Percentiles rank a stretch among this genome's conserved stretches.
These are phyloP conservation scores for Hipposideros armiger DNA, from an alignment of 2,113 vertebrate genomes.

Conservation along the genomic window DNA sequence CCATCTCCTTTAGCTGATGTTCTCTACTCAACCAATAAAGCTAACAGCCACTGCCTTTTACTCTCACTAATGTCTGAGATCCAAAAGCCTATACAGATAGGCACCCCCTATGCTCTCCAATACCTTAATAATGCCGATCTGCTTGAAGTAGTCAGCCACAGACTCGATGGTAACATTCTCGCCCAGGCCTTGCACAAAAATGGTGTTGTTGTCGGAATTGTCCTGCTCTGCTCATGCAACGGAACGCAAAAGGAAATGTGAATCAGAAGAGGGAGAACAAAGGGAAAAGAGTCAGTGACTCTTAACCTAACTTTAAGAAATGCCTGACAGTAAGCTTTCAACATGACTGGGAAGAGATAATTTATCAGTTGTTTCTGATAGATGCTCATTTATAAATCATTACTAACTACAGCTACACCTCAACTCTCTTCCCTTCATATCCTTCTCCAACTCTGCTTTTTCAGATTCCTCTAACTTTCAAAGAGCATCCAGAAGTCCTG, in stretches of 20 bases:
- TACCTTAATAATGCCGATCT: constrained; percentile 97
- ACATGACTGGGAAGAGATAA: not conserved
- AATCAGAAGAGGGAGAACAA: constrained; percentile 19
- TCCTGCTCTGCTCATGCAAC: constrained; percentile 90
- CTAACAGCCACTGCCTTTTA: not conserved
- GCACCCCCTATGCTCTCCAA: not conserved
- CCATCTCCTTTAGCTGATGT: not conserved
- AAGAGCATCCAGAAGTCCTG: not conserved
- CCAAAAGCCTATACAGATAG: not conserved
- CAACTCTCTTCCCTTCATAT: not conserved
- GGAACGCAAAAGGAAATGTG: not conserved
- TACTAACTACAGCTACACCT: not conserved
- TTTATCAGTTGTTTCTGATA: not conserved
- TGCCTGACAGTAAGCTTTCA: not conserved
- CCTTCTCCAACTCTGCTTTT: not conserved
- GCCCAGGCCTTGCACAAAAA: constrained; percentile 95
- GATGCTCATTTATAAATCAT: not conserved
- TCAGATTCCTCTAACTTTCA: not conserved
- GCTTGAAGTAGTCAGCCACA: constrained; percentile 95
- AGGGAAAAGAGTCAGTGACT: not conserved
- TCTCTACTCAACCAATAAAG: not conserved
- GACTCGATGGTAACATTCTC: constrained; percentile 94
- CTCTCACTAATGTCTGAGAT: not conserved
- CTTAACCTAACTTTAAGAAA: not conserved
- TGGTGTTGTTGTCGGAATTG: constrained; percentile 97